Evolutionary conservation across 2,888 invertebrate species (phyloP).

Genomic region (Didymodactylos carnosus): DNA sequence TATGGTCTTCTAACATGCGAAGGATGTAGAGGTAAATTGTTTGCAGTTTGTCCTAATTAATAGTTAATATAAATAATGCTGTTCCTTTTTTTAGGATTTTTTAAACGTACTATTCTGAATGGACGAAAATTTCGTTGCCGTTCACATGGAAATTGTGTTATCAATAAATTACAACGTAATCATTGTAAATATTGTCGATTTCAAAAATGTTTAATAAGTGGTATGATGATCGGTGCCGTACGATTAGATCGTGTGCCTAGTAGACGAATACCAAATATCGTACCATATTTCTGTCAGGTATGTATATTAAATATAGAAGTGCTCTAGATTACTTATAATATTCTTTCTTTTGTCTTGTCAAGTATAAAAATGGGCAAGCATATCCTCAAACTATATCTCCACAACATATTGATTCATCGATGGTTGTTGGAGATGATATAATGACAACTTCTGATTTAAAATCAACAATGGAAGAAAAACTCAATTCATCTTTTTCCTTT

Average conservation of each 20-base stretch:
- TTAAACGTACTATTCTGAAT: not conserved
- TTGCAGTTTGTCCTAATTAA: not conserved
- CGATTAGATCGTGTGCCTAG: not conserved
- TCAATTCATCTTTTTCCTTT: too few relatives aligned
- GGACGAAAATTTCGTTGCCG: not conserved
- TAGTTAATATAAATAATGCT: not conserved
- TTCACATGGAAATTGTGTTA: not conserved
- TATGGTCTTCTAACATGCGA: not conserved
- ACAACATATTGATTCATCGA: too few relatives aligned
- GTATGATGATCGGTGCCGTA: not conserved
- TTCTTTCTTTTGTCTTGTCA: too few relatives aligned
- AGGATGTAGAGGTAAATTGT: not conserved
- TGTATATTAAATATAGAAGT: too few relatives aligned
- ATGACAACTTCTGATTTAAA: too few relatives aligned
- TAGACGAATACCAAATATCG: not conserved
- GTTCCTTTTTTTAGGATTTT: not conserved
- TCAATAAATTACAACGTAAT: not conserved
- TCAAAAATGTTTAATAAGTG: not conserved
- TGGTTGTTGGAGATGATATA: too few relatives aligned
- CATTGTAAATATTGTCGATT: not conserved
- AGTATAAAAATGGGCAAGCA: not conserved
- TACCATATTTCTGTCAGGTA: not conserved
- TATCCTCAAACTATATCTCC: too few relatives aligned
- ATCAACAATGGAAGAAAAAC: too few relatives aligned
- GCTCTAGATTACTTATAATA: too few relatives aligned